Evolutionary conservation across 2,797 vertebrate species (phyloP).

Genomic region (Chelidonichthys spinosus): DNA sequence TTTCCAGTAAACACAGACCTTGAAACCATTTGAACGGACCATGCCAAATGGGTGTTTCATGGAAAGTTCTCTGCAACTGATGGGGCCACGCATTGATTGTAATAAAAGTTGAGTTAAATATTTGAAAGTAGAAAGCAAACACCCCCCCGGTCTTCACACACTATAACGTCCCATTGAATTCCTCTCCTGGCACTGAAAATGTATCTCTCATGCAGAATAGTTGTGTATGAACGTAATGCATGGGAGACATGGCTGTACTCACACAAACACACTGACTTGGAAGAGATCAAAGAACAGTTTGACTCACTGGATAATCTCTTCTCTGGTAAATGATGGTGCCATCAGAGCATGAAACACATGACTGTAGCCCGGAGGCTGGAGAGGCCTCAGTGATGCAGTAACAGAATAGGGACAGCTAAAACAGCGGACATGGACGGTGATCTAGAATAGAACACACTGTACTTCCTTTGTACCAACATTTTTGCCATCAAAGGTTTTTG

Average conservation of each 20-base stretch:
- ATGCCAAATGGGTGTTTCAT: too few relatives aligned
- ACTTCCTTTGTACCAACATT: constrained; percentile 25
- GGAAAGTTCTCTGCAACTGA: too few relatives aligned
- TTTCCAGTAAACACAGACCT: too few relatives aligned
- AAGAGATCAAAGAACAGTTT: constrained; percentile 61
- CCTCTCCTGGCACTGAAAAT: background rate
- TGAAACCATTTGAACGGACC: too few relatives aligned
- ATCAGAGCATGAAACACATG: constrained; percentile 65
- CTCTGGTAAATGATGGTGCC: constrained; percentile 47
- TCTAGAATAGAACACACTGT: constrained; percentile 30
- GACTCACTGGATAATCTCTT: constrained; percentile 63
- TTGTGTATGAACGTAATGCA: constrained; percentile 1
- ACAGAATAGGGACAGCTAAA: constrained; percentile 34
- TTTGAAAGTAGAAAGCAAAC: background rate
- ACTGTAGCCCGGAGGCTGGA: constrained; percentile 45
- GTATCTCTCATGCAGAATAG: constrained; percentile 16
- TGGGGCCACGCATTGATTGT: too few relatives aligned
- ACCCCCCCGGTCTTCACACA: background rate
- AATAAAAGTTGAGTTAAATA: background rate
- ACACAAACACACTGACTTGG: constrained; percentile 19
- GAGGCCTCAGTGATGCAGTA: constrained; percentile 29
- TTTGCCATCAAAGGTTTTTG: background rate
- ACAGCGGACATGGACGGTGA: constrained; percentile 14
- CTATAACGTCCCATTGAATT: constrained; percentile 2
- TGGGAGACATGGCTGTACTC: constrained; percentile 3